Evolutionary conservation across 2,113 vertebrate species (phyloP).

Genomic region (Daubentonia madagascariensis): DNA sequence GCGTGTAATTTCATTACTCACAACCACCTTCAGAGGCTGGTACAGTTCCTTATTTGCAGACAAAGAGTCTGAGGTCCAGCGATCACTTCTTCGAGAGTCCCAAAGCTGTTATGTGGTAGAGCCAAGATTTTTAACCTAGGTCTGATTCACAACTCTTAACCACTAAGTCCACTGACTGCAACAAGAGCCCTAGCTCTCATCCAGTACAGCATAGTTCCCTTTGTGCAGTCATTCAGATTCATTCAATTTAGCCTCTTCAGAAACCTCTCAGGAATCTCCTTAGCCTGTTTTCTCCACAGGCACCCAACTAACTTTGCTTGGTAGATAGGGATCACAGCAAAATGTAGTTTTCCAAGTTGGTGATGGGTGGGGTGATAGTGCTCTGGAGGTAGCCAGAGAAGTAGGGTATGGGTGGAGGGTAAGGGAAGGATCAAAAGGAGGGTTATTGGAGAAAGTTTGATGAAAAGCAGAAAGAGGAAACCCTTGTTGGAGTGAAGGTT

Average conservation of each 20-base stretch:
- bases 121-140: neutral
- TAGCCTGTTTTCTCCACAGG: neutral
- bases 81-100: neutral
- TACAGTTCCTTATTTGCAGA: neutral
- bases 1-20: slow-evolving; percentile 20
- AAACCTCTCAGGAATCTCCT: neutral
- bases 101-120: neutral
- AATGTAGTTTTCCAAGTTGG: neutral
- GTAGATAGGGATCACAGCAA: neutral
- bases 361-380: neutral
- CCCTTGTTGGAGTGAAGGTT: neutral
- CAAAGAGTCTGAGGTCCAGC: neutral
- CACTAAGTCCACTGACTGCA: neutral
- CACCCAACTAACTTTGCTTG: neutral
- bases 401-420: neutral
- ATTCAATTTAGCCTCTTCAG: neutral
- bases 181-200: neutral
- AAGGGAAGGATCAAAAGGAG: neutral
- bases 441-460: neutral
- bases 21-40: neutral
- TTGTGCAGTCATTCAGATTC: neutral
- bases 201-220: neutral
- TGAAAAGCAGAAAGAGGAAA: neutral
- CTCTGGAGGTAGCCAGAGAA: neutral
- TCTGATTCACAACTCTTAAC: slow-evolving; percentile 14